These are phyloP conservation scores for Acrocephalus scirpaceus DNA, from an alignment of 2,797 vertebrate species.

Conservation along the genomic window DNA sequence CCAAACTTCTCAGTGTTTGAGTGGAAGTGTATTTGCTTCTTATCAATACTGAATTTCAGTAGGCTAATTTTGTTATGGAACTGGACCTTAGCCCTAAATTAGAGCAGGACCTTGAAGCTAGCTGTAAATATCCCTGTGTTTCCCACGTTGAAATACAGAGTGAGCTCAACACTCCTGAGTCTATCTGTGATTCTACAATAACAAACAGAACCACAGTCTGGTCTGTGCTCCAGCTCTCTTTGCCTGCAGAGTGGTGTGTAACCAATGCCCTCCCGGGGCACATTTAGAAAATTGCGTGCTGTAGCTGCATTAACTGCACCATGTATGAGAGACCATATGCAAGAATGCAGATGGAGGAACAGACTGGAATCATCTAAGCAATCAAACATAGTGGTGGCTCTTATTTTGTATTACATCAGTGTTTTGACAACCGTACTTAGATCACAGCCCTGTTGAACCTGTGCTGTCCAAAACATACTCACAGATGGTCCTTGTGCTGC, in stretches of 20 bases:
- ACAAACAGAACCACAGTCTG: neutral
- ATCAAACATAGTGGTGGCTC: neutral
- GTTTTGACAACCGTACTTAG: neutral
- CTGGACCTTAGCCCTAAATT: neutral
- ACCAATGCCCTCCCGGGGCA: rapidly evolving
- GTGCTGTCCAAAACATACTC: neutral
- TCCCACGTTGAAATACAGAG: rapidly evolving
- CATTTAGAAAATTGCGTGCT: rapidly evolving
- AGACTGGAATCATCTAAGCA: constrained; percentile 12
- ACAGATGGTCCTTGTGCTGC: neutral
- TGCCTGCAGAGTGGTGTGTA: neutral
- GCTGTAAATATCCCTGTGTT: neutral
- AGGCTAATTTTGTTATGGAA: neutral
- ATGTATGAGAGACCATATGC: neutral
- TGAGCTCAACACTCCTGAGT: neutral
- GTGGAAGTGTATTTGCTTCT: neutral
- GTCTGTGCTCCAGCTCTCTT: neutral
- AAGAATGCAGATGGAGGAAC: constrained; percentile 34
- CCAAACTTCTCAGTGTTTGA: neutral
- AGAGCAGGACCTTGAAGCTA: neutral
- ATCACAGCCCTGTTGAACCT: neutral
- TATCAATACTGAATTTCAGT: neutral
- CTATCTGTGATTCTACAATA: neutral
- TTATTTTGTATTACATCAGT: neutral
- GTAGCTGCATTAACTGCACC: neutral